Evolutionary conservation across 2,113 vertebrate genomes (phyloP).

Genomic region (Noctilio leporinus): DNA sequence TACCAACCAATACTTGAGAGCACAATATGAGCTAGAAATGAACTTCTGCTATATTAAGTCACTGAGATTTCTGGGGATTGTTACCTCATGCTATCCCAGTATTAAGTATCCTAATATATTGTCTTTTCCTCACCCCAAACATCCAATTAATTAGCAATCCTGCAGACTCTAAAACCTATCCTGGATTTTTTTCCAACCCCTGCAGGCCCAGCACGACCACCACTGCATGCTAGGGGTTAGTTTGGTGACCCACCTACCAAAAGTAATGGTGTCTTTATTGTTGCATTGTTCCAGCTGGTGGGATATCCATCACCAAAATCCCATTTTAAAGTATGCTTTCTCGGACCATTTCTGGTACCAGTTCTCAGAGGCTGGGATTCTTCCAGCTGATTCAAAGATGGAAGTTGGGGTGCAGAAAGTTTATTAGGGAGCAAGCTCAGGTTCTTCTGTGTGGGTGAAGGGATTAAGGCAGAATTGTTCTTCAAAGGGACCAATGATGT

Average conservation of each 20-base stretch:
- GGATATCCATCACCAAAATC: not conserved
- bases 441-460: not conserved
- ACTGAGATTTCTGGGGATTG: not conserved
- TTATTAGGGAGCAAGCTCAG: not conserved
- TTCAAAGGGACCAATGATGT: not conserved
- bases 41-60: not conserved
- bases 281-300: not conserved
- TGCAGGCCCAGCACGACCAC: not conserved
- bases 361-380: not conserved
- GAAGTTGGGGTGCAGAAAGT: not conserved
- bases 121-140: not conserved
- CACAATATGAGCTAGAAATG: not conserved
- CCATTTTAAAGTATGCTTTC: not conserved
- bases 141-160: not conserved
- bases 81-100: not conserved
- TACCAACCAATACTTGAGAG: not conserved
- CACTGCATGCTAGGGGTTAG: not conserved
- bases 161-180: not conserved
- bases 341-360: not conserved
- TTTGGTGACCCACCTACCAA: not conserved
- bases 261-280: not conserved
- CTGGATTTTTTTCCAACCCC: not conserved
- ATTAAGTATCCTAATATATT: not conserved
- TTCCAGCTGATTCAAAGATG: not conserved
- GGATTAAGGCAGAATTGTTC: not conserved